Evolutionary conservation across 2,113 vertebrate species (phyloP).

Genomic region (Oryzias melastigma): DNA sequence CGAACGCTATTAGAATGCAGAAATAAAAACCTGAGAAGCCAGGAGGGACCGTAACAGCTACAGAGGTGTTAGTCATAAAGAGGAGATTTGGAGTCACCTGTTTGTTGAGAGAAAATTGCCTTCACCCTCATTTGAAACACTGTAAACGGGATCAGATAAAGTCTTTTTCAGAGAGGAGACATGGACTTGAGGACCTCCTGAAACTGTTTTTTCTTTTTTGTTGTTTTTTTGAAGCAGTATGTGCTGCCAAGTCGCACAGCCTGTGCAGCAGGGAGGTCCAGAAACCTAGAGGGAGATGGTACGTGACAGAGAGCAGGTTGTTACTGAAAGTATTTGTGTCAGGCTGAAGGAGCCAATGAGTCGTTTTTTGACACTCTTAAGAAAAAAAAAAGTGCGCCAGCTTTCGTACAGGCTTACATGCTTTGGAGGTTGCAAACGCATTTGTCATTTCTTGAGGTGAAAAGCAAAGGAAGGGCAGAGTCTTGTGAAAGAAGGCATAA

Average conservation of each 20-base stretch:
- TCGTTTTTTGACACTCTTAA: constrained; percentile 10
- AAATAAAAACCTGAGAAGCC: constrained; percentile 38
- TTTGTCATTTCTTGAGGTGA: constrained; percentile 21
- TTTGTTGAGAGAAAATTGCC: constrained; percentile 42
- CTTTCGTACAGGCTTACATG: constrained; percentile 16
- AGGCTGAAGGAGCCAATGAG: constrained; percentile 14
- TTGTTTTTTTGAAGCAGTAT: constrained; percentile 26
- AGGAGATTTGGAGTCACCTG: constrained; percentile 59
- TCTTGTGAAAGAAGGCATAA: constrained; percentile 24
- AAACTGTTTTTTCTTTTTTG: constrained; percentile 36
- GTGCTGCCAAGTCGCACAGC: constrained; percentile 75
- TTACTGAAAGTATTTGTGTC: constrained; percentile 29
- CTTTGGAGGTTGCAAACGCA: constrained; percentile 13
- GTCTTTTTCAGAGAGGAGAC: constrained; percentile 11
- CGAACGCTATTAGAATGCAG: constrained; percentile 43
- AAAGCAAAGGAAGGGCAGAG: not conserved
- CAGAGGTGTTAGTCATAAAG: constrained; percentile 32
- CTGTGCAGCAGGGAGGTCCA: constrained; percentile 72
- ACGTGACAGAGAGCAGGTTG: constrained; percentile 75
- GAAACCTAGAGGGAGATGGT: constrained; percentile 66
- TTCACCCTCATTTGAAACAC: constrained; percentile 19
- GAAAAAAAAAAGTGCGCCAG: constrained; percentile 6
- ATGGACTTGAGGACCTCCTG: constrained; percentile 47
- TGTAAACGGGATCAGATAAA: constrained; percentile 11
- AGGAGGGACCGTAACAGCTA: constrained; percentile 40